Conservation (phyloP, 2,888 invertebrate species). For the Malthinus seriepunctatus region DNA sequence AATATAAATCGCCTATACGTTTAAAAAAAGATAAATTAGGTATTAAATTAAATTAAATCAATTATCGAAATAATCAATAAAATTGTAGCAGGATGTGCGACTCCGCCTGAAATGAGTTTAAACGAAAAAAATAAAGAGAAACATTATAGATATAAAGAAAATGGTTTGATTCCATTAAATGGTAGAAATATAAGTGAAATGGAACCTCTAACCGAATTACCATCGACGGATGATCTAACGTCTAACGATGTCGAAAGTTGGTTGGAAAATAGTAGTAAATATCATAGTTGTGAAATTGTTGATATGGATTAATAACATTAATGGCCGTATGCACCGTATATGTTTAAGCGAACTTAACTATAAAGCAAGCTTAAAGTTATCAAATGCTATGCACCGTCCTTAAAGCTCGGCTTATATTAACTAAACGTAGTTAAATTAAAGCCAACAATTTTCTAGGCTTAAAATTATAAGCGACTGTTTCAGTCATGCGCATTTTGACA, state of each 20-base stretch:
- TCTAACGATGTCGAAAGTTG: slow-evolving; percentile 70
- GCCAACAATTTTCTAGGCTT: too few relatives aligned
- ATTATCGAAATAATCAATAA: not conserved
- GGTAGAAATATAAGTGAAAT: slow-evolving; percentile 61
- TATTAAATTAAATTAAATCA: slow-evolving; percentile 1
- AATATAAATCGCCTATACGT: slow-evolving; percentile 61
- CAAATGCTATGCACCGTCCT: too few relatives aligned
- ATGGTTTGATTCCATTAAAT: slow-evolving; percentile 52
- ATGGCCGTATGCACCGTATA: too few relatives aligned
- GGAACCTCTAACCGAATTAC: slow-evolving; percentile 68
- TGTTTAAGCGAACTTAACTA: too few relatives aligned
- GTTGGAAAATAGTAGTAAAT: slow-evolving; percentile 74
- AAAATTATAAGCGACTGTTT: too few relatives aligned
- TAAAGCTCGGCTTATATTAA: too few relatives aligned
- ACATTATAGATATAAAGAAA: slow-evolving; percentile 48
- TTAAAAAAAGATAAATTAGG: slow-evolving; percentile 47
- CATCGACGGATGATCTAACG: slow-evolving; percentile 68
- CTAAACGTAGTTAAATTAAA: too few relatives aligned
- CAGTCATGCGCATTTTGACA: too few relatives aligned
- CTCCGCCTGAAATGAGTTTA: slow-evolving; percentile 49
- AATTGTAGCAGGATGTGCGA: slow-evolving; percentile 41
- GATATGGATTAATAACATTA: slow-evolving; percentile 53
- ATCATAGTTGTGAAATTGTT: slow-evolving; percentile 76
- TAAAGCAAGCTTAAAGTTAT: too few relatives aligned
- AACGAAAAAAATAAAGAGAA: slow-evolving; percentile 49